Conservation (phyloP, 2,113 vertebrate genomes). For the Noctilio leporinus region DNA sequence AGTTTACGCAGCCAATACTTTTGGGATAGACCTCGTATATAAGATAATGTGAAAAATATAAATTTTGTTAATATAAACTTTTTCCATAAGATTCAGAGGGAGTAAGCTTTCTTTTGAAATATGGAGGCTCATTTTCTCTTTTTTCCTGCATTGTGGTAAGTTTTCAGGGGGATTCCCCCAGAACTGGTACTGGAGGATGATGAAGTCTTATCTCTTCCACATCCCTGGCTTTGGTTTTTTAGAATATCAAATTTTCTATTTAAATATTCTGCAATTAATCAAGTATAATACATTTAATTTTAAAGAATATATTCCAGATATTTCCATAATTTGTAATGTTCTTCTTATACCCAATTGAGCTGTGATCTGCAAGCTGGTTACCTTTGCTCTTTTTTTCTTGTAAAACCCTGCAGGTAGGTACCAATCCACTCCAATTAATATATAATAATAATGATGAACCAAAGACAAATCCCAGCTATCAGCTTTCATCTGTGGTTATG, state of each 20-base stretch:
- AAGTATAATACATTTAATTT: neutral
- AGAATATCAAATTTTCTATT: neutral
- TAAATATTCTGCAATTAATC: neutral
- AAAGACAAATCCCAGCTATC: constrained; percentile 45
- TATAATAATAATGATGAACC: constrained; percentile 45
- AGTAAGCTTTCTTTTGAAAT: neutral
- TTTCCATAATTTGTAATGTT: neutral
- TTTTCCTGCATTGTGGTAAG: neutral
- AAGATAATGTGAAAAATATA: neutral
- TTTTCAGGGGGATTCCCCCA: neutral
- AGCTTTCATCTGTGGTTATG: constrained; percentile 8
- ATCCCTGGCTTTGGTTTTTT: neutral
- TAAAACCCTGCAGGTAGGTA: constrained; percentile 43
- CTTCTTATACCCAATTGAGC: neutral
- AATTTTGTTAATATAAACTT: neutral
- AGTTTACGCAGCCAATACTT: no score
- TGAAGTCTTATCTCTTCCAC: neutral
- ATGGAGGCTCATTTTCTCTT: neutral
- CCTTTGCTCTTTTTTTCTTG: constrained; percentile 44
- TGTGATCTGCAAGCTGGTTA: constrained; percentile 31
- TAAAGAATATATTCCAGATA: neutral
- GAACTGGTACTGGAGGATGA: neutral
- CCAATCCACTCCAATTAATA: constrained; percentile 61
- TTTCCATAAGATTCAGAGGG: neutral
- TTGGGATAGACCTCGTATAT: no score